phyloP scores from a whole-genome alignment of 2,888 invertebrate genomes.

The Cryptops parisi region DNA sequence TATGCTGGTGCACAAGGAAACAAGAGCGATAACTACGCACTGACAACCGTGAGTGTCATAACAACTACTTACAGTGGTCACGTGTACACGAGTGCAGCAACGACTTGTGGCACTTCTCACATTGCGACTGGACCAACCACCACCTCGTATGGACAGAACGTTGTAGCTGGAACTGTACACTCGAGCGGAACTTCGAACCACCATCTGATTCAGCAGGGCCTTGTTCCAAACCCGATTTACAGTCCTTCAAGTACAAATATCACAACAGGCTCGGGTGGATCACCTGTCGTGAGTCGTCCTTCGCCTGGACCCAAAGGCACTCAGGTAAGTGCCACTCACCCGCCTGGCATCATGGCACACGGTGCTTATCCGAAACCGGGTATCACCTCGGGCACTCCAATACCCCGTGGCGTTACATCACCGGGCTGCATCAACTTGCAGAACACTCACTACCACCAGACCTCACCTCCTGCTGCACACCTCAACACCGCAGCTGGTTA shows the following conservation, averaged over 20 bases:
- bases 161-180: no score
- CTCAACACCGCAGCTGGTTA: not conserved
- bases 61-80: slow-evolving; percentile 13
- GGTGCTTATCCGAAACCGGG: slow-evolving; percentile 45
- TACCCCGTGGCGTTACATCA: not conserved
- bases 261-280: not conserved
- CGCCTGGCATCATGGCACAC: not conserved
- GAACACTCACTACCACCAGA: not conserved
- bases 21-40: not conserved
- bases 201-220: slow-evolving; percentile 30
- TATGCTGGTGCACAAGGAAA: not conserved
- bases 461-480: slow-evolving; percentile 1
- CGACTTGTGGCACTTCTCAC: not conserved
- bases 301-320: not conserved
- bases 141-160: slow-evolving; percentile 1
- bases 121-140: slow-evolving; percentile 8
- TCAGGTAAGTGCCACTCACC: not conserved
- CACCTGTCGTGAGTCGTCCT: not conserved
- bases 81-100: slow-evolving; percentile 10
- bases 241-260: slow-evolving; percentile 1
- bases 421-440: not conserved
- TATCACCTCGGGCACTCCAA: slow-evolving; percentile 42
- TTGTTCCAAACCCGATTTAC: slow-evolving; percentile 34
- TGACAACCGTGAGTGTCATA: slow-evolving; percentile 2
- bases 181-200: not conserved